phyloP scores from a whole-genome alignment of 2,113 vertebrate species.

The Octodon degus region DNA sequence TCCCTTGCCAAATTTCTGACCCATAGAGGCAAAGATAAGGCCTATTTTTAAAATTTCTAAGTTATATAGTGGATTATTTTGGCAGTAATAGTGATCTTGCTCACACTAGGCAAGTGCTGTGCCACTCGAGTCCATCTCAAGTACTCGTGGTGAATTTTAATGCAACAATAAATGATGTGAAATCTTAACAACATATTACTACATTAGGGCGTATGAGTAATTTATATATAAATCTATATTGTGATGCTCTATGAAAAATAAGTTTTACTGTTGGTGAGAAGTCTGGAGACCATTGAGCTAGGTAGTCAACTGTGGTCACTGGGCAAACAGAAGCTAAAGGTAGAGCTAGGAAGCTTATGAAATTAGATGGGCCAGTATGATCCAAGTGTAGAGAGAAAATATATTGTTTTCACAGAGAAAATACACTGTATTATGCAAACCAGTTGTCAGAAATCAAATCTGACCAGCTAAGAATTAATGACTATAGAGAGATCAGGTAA shows the following conservation, averaged over 20 bases:
- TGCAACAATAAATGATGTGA: not conserved
- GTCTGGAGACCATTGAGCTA: not conserved
- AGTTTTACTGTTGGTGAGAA: not conserved
- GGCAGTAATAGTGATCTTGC: not conserved
- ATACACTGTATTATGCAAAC: not conserved
- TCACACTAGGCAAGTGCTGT: not conserved
- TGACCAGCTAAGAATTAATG: not conserved
- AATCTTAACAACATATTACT: not conserved
- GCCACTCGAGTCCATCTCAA: not conserved
- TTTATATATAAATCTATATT: not conserved
- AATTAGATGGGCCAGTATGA: not conserved
- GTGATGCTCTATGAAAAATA: not conserved
- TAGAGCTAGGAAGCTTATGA: not conserved
- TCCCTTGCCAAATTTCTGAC: not conserved
- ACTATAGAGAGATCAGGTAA: not conserved
- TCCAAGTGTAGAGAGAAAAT: not conserved
- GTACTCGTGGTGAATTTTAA: not conserved
- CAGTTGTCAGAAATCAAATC: not conserved
- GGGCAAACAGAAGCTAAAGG: not conserved
- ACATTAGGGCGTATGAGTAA: not conserved
- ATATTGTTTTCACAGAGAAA: not conserved
- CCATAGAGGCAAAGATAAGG: not conserved
- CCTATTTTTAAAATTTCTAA: not conserved
- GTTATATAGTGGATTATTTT: not conserved
- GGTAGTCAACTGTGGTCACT: not conserved